Evolutionary conservation across 2,113 vertebrate species (phyloP), one percentile per base, ranked within the genome.

Genomic region (Plecturocebus donacophilus): DNA sequence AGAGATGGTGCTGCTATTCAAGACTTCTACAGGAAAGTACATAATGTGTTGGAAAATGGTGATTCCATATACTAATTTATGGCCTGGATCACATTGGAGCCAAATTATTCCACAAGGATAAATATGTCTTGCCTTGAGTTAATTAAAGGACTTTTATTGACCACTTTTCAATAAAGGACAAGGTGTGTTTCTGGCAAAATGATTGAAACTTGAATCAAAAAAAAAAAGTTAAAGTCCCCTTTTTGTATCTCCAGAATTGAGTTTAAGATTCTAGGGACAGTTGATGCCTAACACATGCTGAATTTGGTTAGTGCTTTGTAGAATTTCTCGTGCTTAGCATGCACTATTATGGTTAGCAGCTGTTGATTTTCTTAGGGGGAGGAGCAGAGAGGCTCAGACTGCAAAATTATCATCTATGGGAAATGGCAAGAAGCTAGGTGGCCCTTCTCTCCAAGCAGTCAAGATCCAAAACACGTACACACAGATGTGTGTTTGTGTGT

Each of bases 321-420:
- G 11, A 87, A 35, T 90, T 93, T 94, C 73, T 91, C 81, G 40
- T 75, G 45, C 54, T 91, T 38, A 42, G 42, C n/a, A 38, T 68
- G 66, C 47, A 38, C 52, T 45, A 6, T 32, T 94, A 64, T 94
- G 90, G 90, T 89, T 97, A 91, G 66, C 71, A 83, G 54, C 54
- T 77, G 87, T 75, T 95, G 75, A 73, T 56, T 77, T 96, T 97
- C 83, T 54, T 96, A 81, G 17, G 56, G 35, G 30, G 38, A 64
- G 42, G 45, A 75, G 56, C 47, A 91, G 52, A 70, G 87, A 95
- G 87, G 49, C 14, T 58, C 23, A 13, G 12, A 5, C 27, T 49
- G 10, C 27, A 90, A 70, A 93, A 95, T 13, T 45, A n/a, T 96
- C 56, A 66, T 58, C 68, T 84, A 38, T 54, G 66, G 66, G 87